Evolutionary conservation across 2,797 vertebrate species (phyloP).

Genomic region (Anguilla obscura): DNA sequence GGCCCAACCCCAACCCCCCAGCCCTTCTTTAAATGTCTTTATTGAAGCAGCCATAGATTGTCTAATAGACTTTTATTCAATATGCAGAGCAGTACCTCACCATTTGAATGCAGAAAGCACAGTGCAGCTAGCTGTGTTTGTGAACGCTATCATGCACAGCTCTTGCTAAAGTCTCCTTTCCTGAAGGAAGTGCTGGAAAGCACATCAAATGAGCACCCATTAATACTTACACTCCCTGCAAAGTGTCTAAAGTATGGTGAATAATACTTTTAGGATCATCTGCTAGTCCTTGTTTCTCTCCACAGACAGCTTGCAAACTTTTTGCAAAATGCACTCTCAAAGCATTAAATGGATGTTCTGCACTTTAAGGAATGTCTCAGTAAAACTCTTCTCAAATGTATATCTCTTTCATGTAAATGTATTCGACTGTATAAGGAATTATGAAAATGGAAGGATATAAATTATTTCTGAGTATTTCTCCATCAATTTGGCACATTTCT

Average conservation of each 20-base stretch:
- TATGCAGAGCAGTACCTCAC: background rate
- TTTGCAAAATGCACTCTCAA: background rate
- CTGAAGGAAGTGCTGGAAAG: background rate
- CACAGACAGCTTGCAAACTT: background rate
- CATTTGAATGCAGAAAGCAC: background rate
- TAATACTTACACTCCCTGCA: background rate
- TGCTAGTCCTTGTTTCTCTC: background rate
- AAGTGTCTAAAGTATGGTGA: background rate
- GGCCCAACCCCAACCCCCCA: too few relatives aligned
- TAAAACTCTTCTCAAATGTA: too few relatives aligned
- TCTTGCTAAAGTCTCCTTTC: background rate
- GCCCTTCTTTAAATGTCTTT: background rate
- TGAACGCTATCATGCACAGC: background rate
- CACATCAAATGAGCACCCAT: background rate
- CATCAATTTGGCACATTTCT: background rate
- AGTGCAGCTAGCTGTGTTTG: background rate
- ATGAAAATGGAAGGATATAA: too few relatives aligned
- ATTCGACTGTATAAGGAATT: too few relatives aligned
- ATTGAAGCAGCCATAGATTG: background rate
- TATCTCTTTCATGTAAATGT: too few relatives aligned
- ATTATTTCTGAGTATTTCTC: background rate
- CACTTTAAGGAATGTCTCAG: background rate
- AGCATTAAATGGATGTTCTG: background rate
- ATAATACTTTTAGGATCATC: background rate
- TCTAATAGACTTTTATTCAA: background rate